These are phyloP conservation scores for Nephrotoma guestfalica DNA, from an alignment of 2,888 invertebrate genomes.

Conservation along the genomic window DNA sequence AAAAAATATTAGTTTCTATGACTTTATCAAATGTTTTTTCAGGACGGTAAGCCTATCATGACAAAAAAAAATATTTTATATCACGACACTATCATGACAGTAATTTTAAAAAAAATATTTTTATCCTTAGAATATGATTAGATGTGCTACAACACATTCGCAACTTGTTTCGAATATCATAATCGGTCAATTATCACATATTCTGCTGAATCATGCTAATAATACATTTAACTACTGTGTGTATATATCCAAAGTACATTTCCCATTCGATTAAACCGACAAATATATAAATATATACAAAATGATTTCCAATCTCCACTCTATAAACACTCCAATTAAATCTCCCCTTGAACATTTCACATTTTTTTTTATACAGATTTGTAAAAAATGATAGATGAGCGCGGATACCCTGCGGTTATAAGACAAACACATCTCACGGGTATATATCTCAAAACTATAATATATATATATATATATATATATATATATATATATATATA, in stretches of 20 bases:
- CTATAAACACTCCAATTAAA: not conserved
- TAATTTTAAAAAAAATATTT: not conserved
- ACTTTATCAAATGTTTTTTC: too few species aligned
- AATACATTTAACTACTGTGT: not conserved
- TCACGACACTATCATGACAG: not conserved
- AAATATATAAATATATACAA: not conserved
- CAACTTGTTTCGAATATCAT: too few species aligned
- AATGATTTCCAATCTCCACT: not conserved
- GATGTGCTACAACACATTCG: too few species aligned
- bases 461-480: too few species aligned
- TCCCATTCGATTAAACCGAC: not conserved
- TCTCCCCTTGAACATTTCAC: not conserved
- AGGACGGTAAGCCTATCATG: too few species aligned
- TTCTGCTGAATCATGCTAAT: not conserved
- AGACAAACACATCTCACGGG: not conserved
- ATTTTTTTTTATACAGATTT: not conserved
- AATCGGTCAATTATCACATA: not conserved
- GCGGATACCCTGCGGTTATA: not conserved
- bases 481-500: too few species aligned
- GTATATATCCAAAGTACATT: not conserved
- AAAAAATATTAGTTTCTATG: too few species aligned
- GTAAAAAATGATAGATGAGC: not conserved
- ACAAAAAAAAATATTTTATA: not conserved
- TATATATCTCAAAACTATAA: not conserved
- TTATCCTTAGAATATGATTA: not conserved